Conservation (phyloP, 2,797 vertebrate genomes). For the Peromyscus attwateri region DNA sequence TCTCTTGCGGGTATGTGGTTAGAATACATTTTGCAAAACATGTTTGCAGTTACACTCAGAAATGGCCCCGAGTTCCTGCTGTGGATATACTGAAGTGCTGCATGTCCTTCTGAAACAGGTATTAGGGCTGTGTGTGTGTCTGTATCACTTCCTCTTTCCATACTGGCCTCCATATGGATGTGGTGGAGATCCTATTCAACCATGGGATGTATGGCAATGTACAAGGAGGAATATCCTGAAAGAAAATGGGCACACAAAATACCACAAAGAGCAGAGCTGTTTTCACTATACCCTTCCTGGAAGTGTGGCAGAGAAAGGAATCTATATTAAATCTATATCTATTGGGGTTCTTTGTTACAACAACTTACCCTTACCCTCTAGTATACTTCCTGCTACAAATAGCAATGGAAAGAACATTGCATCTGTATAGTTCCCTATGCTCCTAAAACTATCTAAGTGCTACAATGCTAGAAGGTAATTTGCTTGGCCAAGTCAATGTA, state of each 20-base stretch:
- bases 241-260: not conserved
- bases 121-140: not conserved
- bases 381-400: not conserved
- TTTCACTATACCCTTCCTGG: not conserved
- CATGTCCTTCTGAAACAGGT: not conserved
- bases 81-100: not conserved
- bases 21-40: not conserved
- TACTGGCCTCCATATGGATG: not conserved
- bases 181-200: not conserved
- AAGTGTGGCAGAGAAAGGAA: not conserved
- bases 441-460: not conserved
- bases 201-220: fast-evolving
- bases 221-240: not conserved
- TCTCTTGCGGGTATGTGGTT: not conserved
- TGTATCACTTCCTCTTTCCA: not conserved
- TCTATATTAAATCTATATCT: not conserved
- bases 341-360: not conserved
- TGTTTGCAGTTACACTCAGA: not conserved
- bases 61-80: not conserved
- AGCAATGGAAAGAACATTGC: not conserved
- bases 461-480: not conserved
- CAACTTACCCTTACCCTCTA: not conserved
- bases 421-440: not conserved
- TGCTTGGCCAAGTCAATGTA: not conserved
- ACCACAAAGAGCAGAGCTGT: not conserved